A percentile compares a stretch with the other conserved stretches of the same genome.
Conservation (phyloP, 2,888 invertebrate genomes). For the Philopedon plagiatum region DNA sequence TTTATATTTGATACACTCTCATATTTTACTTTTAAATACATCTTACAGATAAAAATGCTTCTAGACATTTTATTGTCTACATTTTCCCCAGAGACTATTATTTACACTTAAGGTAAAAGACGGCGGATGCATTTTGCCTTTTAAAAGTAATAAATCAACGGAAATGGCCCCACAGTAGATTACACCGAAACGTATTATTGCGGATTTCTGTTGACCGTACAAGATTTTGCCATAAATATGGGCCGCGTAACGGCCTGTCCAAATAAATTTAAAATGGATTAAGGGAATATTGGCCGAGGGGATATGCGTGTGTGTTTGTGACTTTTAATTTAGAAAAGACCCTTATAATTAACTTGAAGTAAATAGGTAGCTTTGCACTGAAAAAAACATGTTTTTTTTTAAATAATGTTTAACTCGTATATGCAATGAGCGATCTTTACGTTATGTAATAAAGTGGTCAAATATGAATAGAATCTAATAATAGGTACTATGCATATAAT, state of each 20-base stretch:
- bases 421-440: no score
- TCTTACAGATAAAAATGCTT: no score
- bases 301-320: constrained; percentile 11
- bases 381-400: no score
- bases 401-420: no score
- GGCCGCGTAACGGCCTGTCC: constrained; percentile 27
- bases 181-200: constrained; percentile 35
- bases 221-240: constrained; percentile 39
- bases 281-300: constrained; percentile 24
- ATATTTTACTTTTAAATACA: no score
- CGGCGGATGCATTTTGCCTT: constrained; percentile 21
- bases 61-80: no score
- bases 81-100: constrained; percentile 21
- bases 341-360: constrained; percentile 16
- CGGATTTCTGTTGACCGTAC: constrained; percentile 45
- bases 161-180: constrained; percentile 33
- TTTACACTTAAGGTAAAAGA: constrained; percentile 28
- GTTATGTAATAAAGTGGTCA: no score
- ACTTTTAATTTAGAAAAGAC: not conserved
- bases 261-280: constrained; percentile 46
- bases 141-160: constrained; percentile 34
- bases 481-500: no score
- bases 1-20: no score
- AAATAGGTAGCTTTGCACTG: no score
- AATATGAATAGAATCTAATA: no score